Percentiles rank a stretch among this genome's conserved stretches.
Conservation (phyloP, 2,797 vertebrate genomes). For the Leuciscus waleckii region DNA sequence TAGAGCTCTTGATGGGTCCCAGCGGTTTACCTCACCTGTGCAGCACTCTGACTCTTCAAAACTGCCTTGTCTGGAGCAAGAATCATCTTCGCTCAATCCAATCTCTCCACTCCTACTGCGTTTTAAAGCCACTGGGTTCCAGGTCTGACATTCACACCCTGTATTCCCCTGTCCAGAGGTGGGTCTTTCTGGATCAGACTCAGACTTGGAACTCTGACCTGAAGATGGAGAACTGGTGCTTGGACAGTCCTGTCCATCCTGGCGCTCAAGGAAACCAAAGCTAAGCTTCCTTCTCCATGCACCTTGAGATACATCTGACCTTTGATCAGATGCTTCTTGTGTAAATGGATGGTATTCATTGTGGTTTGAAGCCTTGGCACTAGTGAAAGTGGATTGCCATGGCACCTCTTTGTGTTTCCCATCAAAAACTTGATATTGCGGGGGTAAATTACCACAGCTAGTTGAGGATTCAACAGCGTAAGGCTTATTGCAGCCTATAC, state of each 20-base stretch:
- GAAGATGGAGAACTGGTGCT: slow-evolving; percentile 82
- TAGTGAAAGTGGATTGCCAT: slow-evolving; percentile 58
- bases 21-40: slow-evolving; percentile 61
- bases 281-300: slow-evolving; percentile 68
- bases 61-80: slow-evolving; percentile 63
- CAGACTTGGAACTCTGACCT: slow-evolving; percentile 79
- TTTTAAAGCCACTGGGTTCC: slow-evolving; percentile 56
- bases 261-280: slow-evolving; percentile 71
- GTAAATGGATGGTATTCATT: slow-evolving; percentile 65
- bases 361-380: slow-evolving; percentile 57
- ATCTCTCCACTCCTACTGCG: slow-evolving; percentile 48
- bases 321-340: slow-evolving; percentile 68
- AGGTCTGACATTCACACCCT: slow-evolving; percentile 46
- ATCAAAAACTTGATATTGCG: slow-evolving; percentile 76
- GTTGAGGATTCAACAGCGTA: slow-evolving; percentile 56
- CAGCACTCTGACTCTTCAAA: slow-evolving; percentile 69
- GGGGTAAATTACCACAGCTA: slow-evolving; percentile 74
- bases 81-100: slow-evolving; percentile 65
- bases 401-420: slow-evolving; percentile 75
- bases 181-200: slow-evolving; percentile 71
- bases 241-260: slow-evolving; percentile 74
- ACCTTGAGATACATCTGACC: slow-evolving; percentile 71
- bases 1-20: slow-evolving; percentile 64
- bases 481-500: slow-evolving; percentile 42
- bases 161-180: slow-evolving; percentile 57